phyloP scores from a whole-genome alignment of 1,140 invertebrate genomes.

The Zaprionus vittiger region DNA sequence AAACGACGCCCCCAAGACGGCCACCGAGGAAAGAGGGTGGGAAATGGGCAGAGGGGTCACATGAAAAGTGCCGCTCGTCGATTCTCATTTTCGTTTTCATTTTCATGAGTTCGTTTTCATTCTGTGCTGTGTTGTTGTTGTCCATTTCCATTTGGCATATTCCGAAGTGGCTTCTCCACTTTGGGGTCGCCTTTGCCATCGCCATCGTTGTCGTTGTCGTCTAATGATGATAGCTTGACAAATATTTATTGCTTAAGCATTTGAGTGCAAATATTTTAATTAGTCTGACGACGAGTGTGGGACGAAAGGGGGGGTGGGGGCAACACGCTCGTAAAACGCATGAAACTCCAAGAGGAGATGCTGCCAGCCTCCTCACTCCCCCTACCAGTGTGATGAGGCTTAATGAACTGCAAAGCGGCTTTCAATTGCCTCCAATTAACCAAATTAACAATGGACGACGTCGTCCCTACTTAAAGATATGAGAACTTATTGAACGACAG shows the following conservation, averaged over 20 bases:
- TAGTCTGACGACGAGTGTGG: conserved; percentile 71
- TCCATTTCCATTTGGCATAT: conserved; percentile 26
- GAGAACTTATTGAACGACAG: conserved; percentile 45
- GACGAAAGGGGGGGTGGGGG: background rate
- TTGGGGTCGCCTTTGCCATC: conserved; percentile 42
- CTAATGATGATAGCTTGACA: conserved; percentile 81
- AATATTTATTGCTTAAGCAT: conserved; percentile 81
- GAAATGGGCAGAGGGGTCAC: background rate
- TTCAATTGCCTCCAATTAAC: conserved; percentile 81
- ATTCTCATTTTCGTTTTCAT: conserved; percentile 61
- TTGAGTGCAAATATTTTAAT: conserved; percentile 82
- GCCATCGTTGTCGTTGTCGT: conserved; percentile 7
- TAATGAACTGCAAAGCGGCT: conserved; percentile 81
- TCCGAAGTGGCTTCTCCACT: conserved; percentile 34
- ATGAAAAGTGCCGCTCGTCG: conserved; percentile 73
- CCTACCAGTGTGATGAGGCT: conserved; percentile 50
- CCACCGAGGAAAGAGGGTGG: background rate
- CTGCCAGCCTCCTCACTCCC: background rate
- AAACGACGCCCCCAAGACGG: background rate
- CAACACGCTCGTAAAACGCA: conserved; percentile 32
- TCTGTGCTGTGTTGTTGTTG: conserved; percentile 15
- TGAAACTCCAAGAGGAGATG: conserved; percentile 14
- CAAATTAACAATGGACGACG: conserved; percentile 73
- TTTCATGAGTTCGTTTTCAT: conserved; percentile 26
- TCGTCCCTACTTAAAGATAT: conserved; percentile 37